Percentiles rank a stretch among this genome's conserved stretches.
These are phyloP conservation scores for Danio aesculapii DNA, from an alignment of 2,797 vertebrate genomes.

Conservation along the genomic window DNA sequence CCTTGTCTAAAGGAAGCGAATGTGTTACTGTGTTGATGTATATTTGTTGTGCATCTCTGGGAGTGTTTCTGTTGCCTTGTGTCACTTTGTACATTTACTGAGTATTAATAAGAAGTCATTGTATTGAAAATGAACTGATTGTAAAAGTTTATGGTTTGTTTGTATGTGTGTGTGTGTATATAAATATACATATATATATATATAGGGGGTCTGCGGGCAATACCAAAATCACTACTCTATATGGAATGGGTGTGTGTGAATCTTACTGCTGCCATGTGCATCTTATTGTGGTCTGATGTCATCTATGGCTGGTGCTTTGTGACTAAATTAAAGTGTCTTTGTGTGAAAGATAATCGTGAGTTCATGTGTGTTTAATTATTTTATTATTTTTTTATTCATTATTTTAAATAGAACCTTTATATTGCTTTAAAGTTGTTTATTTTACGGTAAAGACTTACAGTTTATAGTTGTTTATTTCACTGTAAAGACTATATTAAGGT, in stretches of 20 bases:
- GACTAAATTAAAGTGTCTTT: slow-evolving; percentile 60
- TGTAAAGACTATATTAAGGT: no score
- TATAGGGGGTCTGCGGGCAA: not conserved
- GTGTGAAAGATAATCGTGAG: slow-evolving; percentile 30
- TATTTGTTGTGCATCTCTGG: slow-evolving; percentile 66
- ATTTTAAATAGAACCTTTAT: no score
- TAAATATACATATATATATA: slow-evolving; percentile 5
- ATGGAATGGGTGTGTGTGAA: slow-evolving; percentile 46
- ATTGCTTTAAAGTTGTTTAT: no score
- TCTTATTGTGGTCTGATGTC: slow-evolving; percentile 51
- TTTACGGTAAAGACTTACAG: no score
- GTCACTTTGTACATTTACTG: slow-evolving; percentile 47
- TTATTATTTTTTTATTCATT: not conserved
- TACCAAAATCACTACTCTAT: slow-evolving; percentile 26
- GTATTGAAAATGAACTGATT: slow-evolving; percentile 46
- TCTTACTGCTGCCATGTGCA: slow-evolving; percentile 55
- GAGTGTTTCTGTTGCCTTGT: slow-evolving; percentile 63
- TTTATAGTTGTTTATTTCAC: no score
- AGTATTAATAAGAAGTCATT: slow-evolving; percentile 53
- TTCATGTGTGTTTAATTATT: slow-evolving; percentile 21
- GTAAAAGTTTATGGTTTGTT: slow-evolving; percentile 50
- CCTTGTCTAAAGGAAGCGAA: slow-evolving; percentile 25
- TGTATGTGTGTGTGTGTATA: slow-evolving; percentile 42
- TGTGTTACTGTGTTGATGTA: slow-evolving; percentile 56
- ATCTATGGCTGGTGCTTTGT: slow-evolving; percentile 56